Evolutionary conservation across 1,140 invertebrate species (phyloP).

Genomic region (Bombyx mandarina): DNA sequence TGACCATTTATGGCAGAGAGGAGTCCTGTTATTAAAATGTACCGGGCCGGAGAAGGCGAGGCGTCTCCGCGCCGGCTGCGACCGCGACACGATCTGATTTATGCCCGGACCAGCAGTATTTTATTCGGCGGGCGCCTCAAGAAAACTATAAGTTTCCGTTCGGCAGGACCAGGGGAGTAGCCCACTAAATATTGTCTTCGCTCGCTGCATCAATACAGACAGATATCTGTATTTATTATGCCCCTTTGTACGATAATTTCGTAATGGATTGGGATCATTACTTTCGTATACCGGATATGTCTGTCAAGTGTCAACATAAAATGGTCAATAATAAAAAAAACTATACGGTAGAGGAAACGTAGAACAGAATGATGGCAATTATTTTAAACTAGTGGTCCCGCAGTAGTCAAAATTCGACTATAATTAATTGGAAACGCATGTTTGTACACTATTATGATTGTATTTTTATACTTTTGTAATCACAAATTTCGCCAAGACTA

Average conservation of each 20-base stretch:
- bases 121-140: constrained; percentile 69
- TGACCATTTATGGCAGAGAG: constrained; percentile 52
- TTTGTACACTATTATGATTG: no score
- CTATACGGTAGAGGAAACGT: no score
- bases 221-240: constrained; percentile 66
- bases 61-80: constrained; percentile 51
- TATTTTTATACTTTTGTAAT: no score
- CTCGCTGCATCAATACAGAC: constrained; percentile 53
- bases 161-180: constrained; percentile 60
- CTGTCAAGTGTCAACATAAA: no score
- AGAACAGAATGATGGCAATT: no score
- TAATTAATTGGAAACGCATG: no score
- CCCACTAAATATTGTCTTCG: constrained; percentile 67
- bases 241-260: constrained; percentile 57
- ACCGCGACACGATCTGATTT: constrained; percentile 61
- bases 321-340: no score
- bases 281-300: constrained; percentile 22
- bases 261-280: constrained; percentile 60
- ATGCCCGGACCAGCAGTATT: constrained; percentile 61
- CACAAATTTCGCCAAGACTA: no score
- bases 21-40: constrained; percentile 68
- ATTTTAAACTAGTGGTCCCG: no score
- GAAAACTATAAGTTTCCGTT: constrained; percentile 70
- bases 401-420: no score
- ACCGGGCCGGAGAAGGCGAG: constrained; percentile 32